Conservation (phyloP, 2,888 invertebrate species). For the Himalopsyche tibetana region DNA sequence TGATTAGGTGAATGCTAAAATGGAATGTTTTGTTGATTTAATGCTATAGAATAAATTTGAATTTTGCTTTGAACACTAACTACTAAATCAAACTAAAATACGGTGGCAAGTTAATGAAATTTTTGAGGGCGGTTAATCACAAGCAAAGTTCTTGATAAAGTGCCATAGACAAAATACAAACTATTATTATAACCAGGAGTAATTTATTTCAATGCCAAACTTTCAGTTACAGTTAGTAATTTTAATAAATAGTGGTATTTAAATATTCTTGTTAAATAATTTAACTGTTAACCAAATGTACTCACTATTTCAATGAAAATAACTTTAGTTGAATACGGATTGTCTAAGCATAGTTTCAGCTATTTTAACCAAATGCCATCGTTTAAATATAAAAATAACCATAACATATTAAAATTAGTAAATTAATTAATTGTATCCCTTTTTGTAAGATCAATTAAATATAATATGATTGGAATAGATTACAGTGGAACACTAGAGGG, state of each 20-base stretch:
- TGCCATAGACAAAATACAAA: background rate
- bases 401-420: no score
- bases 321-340: no score
- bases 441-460: no score
- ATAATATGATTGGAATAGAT: no score
- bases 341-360: no score
- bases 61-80: slow-evolving; percentile 27
- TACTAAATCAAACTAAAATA: slow-evolving; percentile 42
- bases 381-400: no score
- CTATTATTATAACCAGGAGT: slow-evolving; percentile 9
- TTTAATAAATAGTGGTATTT: background rate
- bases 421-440: no score
- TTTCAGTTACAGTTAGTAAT: slow-evolving; percentile 2
- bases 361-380: no score
- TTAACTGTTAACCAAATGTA: no score
- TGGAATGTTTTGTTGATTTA: slow-evolving; percentile 42
- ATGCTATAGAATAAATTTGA: slow-evolving; percentile 34
- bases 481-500: no score
- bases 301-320: no score
- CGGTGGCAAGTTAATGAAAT: slow-evolving; percentile 40
- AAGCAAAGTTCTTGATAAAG: slow-evolving; percentile 25
- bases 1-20: background rate
- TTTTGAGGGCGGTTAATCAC: slow-evolving; percentile 35
- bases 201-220: slow-evolving; percentile 31
- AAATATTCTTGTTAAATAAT: background rate